Percentiles rank a stretch among this genome's conserved stretches.
These are phyloP conservation scores for Xanthia togata DNA, from an alignment of 2,888 invertebrate species.

Conservation along the genomic window DNA sequence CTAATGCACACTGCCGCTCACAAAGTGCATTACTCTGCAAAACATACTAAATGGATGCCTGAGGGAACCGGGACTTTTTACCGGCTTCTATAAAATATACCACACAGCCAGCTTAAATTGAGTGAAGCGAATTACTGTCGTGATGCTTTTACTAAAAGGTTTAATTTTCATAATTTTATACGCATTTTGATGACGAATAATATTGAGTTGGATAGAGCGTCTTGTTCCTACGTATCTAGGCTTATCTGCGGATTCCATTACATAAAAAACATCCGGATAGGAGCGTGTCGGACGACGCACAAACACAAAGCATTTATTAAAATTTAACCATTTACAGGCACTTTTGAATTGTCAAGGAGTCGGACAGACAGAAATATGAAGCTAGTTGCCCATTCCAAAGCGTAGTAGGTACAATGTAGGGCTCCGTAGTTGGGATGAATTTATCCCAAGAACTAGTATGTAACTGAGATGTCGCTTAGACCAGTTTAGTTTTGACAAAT, in stretches of 20 bases:
- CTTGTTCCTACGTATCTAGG: neutral
- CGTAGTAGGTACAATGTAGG: no score
- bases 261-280: neutral
- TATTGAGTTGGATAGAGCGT: neutral
- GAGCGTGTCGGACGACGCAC: no score
- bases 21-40: constrained; percentile 35
- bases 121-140: constrained; percentile 14
- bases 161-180: neutral
- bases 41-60: constrained; percentile 31
- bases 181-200: neutral
- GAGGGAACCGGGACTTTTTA: constrained; percentile 1
- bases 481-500: no score
- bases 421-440: no score
- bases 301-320: no score
- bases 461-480: no score
- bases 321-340: no score
- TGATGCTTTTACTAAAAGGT: neutral
- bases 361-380: no score
- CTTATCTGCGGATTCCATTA: neutral
- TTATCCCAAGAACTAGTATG: no score
- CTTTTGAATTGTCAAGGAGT: no score
- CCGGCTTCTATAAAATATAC: constrained; percentile 8
- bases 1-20: constrained; percentile 13
- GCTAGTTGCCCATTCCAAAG: no score
- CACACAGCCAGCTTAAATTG: constrained; percentile 13